Conservation (phyloP, 2,888 invertebrate species). For the Athalia cordata region DNA sequence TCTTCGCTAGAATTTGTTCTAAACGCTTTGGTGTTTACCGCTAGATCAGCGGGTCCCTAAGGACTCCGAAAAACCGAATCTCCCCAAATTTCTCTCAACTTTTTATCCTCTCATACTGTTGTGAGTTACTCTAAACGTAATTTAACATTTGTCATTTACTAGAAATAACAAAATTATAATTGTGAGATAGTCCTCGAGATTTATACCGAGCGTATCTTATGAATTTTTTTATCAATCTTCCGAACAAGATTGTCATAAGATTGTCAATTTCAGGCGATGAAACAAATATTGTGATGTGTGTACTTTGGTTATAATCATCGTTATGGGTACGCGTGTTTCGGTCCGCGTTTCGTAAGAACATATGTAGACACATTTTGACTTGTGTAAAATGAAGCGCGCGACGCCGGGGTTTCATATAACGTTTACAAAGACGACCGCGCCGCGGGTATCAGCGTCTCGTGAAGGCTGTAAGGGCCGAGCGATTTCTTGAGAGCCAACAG, state of each 20-base stretch:
- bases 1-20: constrained; percentile 31
- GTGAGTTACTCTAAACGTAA: no score
- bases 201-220: no score
- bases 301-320: not conserved
- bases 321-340: not conserved
- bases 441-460: constrained; percentile 25
- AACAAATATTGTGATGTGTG: not conserved
- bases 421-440: constrained; percentile 26
- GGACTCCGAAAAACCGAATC: not conserved
- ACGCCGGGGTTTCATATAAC: constrained; percentile 3
- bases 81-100: not conserved
- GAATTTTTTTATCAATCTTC: not conserved
- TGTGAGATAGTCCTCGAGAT: not conserved
- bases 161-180: not conserved
- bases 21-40: constrained; percentile 41
- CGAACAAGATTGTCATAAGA: constrained; percentile 33
- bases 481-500: constrained; percentile 19
- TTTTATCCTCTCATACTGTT: not conserved
- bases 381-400: not conserved
- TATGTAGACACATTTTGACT: constrained; percentile 16
- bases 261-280: constrained; percentile 16
- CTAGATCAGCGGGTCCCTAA: constrained; percentile 15
- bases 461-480: constrained; percentile 10
- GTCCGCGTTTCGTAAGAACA: not conserved
- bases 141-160: no score